Base-by-base conservation (phyloP, 2,888 invertebrate species). In the Danaus chrysippus region DNA sequence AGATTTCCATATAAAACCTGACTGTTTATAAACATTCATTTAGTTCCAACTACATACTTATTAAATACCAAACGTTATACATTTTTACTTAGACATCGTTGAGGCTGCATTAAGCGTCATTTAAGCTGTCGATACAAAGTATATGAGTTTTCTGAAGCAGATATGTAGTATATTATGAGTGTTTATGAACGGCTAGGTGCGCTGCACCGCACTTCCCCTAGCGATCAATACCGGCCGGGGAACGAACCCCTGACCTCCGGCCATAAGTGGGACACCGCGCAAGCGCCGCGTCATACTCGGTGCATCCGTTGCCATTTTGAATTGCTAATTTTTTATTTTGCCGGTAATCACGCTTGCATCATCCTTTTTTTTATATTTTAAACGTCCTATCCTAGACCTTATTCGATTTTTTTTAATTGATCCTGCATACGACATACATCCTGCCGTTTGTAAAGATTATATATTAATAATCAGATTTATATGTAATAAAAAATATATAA, bases 161-260 rank as follows among this genome's bases (percentile, higher is more conserved):
- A 49, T 11, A 49, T 17, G 17, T 49, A 0, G 13, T 42, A 59
- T 60, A 53, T 41, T 56, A 56, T 56, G 77, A 70, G 81, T 78
- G 82, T 71, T 71, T 81, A 82, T 79, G 82, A 68, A 66, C 82
- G 73, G 79, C 72, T 71, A 79, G 70, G 75, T 82, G 82, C 81
- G 76, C 76, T 89, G 90, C 90, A 90, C 77, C 78, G 74, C 72
- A 81, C 82, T 88, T 90, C 88, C 88, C 86, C 86, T 81, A 82
- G 84, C 88, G 90, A 90, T 90, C 89, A 87, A 90, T 90, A 89
- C 83, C 69, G 75, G 78, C 83, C 89, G 91, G 88, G 89, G 88
- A 91, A 90, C 84, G 91, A 91, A 89, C 91, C 83, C 83, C 82
- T 83, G 90, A 87, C 91, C 90, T 89, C 87, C 84, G 74, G 71